phyloP scores from a whole-genome alignment of 2,113 vertebrate genomes.

The Serinus canaria region DNA sequence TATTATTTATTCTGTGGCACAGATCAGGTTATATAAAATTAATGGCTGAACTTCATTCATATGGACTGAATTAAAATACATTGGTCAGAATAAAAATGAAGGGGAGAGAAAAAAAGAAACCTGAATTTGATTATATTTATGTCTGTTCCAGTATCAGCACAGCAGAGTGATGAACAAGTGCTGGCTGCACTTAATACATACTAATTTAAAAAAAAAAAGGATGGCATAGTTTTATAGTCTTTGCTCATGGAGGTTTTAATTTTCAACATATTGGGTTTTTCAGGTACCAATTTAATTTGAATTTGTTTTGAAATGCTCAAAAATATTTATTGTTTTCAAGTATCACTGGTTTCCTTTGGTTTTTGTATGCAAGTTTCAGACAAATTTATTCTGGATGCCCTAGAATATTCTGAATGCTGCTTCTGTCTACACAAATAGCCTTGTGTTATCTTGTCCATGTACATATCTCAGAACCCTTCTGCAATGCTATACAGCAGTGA shows the following conservation, averaged over 20 bases:
- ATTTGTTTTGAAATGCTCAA: slow-evolving; percentile 36
- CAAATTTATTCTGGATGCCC: neutral
- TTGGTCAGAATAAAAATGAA: slow-evolving; percentile 40
- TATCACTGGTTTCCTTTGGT: neutral
- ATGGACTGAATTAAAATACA: slow-evolving; percentile 69
- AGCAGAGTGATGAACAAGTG: slow-evolving; percentile 41
- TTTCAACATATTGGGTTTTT: slow-evolving; percentile 43
- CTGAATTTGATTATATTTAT: slow-evolving; percentile 70
- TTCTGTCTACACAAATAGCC: neutral
- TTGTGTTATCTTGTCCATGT: neutral
- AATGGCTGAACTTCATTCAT: slow-evolving; percentile 72
- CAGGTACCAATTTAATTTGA: slow-evolving; percentile 18
- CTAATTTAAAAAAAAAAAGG: neutral
- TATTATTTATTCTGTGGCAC: slow-evolving; percentile 62
- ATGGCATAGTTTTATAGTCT: neutral
- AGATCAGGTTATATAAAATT: slow-evolving; percentile 76
- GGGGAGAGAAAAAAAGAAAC: neutral
- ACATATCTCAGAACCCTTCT: neutral
- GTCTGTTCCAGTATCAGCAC: slow-evolving; percentile 62
- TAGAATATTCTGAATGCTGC: neutral
- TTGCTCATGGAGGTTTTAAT: slow-evolving; percentile 44
- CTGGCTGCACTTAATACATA: slow-evolving; percentile 58
- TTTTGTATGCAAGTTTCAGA: neutral
- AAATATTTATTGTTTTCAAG: slow-evolving; percentile 23
- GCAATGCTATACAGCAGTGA: neutral